Conservation (phyloP, 2,113 vertebrate species). For the Sapajus apella region DNA sequence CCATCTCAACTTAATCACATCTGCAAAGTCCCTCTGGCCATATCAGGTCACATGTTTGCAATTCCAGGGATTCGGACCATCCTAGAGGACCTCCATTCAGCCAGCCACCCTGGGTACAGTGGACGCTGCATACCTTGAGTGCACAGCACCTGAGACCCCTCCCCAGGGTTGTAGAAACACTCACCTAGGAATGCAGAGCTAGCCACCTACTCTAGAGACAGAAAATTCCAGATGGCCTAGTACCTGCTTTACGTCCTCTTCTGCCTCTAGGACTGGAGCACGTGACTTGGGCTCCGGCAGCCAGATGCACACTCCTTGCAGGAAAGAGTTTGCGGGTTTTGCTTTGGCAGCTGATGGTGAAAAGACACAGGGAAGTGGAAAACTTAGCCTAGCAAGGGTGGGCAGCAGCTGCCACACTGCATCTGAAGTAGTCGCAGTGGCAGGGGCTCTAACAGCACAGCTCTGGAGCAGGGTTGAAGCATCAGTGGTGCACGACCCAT, state of each 20-base stretch:
- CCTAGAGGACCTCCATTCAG: too few relatives aligned
- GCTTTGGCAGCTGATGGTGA: background rate
- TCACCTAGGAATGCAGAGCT: background rate
- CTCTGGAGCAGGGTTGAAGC: rapidly evolving
- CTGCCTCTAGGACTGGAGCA: background rate
- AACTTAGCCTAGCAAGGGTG: background rate
- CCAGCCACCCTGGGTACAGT: rapidly evolving
- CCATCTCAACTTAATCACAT: background rate
- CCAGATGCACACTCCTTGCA: too few relatives aligned
- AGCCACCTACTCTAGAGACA: background rate
- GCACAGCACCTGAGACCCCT: background rate
- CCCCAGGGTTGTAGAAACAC: background rate
- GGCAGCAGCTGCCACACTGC: background rate
- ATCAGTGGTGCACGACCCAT: rapidly evolving
- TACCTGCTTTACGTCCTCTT: too few relatives aligned
- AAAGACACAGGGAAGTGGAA: background rate
- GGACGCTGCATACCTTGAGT: rapidly evolving
- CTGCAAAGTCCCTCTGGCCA: background rate
- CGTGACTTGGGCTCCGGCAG: background rate
- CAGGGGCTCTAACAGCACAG: background rate
- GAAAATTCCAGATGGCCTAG: background rate
- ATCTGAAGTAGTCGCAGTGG: background rate
- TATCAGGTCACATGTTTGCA: rapidly evolving
- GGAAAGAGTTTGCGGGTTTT: too few relatives aligned
- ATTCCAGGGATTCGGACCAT: background rate